Evolutionary conservation across 2,797 vertebrate species (phyloP).

Genomic region (Psittacula derbiana): DNA sequence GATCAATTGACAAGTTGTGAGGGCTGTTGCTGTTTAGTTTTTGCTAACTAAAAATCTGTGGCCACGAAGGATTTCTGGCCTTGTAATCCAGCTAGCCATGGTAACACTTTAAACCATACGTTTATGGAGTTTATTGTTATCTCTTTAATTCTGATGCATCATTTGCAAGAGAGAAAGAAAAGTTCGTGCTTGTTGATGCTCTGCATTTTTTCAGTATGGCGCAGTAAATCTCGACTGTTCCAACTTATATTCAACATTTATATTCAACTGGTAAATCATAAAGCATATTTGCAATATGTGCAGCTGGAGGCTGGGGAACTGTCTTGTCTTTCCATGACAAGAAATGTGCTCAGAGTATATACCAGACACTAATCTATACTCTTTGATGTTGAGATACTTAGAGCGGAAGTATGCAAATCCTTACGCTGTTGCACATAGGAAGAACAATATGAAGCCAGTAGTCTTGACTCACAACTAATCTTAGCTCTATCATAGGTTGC

Average conservation of each 20-base stretch:
- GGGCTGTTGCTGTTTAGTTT: not conserved
- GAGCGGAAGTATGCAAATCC: not conserved
- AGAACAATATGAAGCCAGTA: not conserved
- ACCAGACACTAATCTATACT: not conserved
- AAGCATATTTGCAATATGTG: not conserved
- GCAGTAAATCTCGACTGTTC: not conserved
- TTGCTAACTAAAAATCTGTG: not conserved
- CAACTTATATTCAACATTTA: not conserved
- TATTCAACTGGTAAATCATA: rapidly evolving
- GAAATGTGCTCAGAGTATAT: not conserved
- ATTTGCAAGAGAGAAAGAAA: not conserved
- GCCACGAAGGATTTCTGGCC: not conserved
- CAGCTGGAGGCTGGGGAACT: not conserved
- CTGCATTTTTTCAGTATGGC: not conserved
- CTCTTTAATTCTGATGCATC: not conserved
- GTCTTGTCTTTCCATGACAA: not conserved
- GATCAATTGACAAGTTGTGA: not conserved
- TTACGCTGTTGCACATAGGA: not conserved
- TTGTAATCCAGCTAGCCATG: not conserved
- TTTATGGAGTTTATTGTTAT: not conserved
- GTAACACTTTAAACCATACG: not conserved
- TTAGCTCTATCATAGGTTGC: not conserved
- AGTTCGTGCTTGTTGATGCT: not conserved
- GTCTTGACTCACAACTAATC: not conserved
- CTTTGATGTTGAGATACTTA: not conserved